Evolutionary conservation across 2,888 invertebrate genomes (phyloP).

Genomic region (Drosophila tanythrix): DNA sequence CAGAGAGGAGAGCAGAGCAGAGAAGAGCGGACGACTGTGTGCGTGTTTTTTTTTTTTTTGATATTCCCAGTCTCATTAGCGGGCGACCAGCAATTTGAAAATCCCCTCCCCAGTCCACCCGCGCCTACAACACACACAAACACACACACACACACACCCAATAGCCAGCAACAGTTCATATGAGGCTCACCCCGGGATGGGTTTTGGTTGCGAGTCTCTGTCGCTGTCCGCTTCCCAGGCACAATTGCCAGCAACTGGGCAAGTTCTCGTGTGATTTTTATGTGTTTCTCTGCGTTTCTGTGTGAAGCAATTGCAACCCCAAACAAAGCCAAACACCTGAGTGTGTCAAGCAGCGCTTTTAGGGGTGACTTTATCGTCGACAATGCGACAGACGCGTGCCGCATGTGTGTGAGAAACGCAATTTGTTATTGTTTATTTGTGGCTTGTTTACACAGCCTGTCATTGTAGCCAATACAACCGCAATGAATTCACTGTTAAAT

Average conservation of each 20-base stretch:
- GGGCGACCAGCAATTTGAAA: conserved; percentile 52
- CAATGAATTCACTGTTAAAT: neutral
- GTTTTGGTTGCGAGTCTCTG: conserved; percentile 2
- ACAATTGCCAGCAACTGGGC: conserved; percentile 62
- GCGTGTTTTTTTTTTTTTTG: conserved; percentile 18
- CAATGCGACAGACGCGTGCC: conserved; percentile 55
- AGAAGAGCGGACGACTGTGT: conserved; percentile 9
- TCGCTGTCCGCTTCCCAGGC: conserved; percentile 46
- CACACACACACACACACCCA: neutral
- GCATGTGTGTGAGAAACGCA: conserved; percentile 63
- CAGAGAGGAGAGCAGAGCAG: conserved; percentile 7
- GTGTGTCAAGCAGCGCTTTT: conserved; percentile 36
- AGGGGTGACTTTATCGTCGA: conserved; percentile 42
- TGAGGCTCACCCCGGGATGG: conserved; percentile 24
- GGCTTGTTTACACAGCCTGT: conserved; percentile 54
- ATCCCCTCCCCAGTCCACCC: conserved; percentile 1
- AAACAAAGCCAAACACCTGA: conserved; percentile 36
- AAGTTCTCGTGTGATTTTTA: conserved; percentile 83
- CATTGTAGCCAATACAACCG: conserved; percentile 20
- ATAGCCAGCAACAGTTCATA: conserved; percentile 48
- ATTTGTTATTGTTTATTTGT: conserved; percentile 67
- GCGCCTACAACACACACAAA: neutral
- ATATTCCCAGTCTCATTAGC: conserved; percentile 58
- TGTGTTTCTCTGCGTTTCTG: conserved; percentile 39
- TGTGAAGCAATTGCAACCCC: conserved; percentile 69